Evolutionary conservation across 1,140 invertebrate genomes (phyloP).

Genomic region (Heliconius melpomene): DNA sequence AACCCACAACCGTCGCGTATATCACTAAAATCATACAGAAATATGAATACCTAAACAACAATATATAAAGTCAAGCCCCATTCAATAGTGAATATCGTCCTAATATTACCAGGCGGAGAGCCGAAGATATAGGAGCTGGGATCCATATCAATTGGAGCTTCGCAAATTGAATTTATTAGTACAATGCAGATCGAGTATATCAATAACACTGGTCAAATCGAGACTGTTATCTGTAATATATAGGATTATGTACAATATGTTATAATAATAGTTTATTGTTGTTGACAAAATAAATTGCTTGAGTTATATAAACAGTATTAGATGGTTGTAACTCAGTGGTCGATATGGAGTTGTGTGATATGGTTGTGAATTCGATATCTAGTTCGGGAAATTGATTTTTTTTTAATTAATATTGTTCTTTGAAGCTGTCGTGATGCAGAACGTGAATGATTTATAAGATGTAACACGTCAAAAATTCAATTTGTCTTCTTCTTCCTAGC

Average conservation of each 20-base stretch:
- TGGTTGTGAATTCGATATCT: no score
- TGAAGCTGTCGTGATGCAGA: no score
- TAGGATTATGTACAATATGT: neutral
- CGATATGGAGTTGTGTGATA: no score
- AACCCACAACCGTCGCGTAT: no score
- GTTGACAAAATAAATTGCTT: neutral
- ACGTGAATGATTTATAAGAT: no score
- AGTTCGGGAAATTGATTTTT: no score
- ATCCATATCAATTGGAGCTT: neutral
- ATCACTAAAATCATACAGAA: no score
- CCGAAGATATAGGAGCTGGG: neutral
- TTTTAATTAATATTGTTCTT: no score
- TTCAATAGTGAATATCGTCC: neutral
- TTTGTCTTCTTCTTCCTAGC: no score
- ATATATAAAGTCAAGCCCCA: neutral
- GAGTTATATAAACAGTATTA: neutral
- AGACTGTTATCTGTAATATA: neutral
- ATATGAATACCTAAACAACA: no score
- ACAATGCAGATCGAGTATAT: conserved; percentile 12
- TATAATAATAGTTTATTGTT: neutral
- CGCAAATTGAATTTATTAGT: conserved; percentile 13
- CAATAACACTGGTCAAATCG: neutral
- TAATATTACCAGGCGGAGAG: neutral
- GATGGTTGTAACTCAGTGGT: neutral
- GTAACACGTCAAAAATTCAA: no score